phyloP scores from a whole-genome alignment of 1,140 invertebrate genomes.

The Cotesia vestalis region DNA sequence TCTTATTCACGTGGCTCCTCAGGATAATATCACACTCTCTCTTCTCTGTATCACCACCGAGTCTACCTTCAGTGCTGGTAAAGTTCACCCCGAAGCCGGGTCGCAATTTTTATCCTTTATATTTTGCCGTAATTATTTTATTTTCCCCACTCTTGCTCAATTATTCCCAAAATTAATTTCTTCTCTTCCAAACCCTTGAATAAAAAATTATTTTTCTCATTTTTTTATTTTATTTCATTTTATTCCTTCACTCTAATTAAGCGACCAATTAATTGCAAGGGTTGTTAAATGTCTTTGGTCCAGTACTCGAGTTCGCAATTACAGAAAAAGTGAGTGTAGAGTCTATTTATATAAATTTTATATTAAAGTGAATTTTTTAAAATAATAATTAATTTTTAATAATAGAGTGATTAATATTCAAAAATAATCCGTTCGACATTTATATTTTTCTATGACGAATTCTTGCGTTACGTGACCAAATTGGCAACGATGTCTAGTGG shows the following conservation, averaged over 20 bases:
- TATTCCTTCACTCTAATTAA: slow-evolving; percentile 47
- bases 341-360: too few relatives aligned
- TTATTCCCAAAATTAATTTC: neutral
- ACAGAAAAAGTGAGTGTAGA: neutral
- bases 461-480: slow-evolving; percentile 59
- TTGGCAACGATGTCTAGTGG: slow-evolving; percentile 56
- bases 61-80: slow-evolving; percentile 5
- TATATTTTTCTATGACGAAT: slow-evolving; percentile 57
- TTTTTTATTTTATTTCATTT: neutral
- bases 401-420: neutral
- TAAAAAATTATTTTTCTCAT: neutral
- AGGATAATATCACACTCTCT: slow-evolving; percentile 21
- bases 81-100: slow-evolving; percentile 43
- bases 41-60: slow-evolving; percentile 10
- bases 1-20: slow-evolving; percentile 14
- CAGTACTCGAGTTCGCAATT: neutral
- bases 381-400: slow-evolving; percentile 1
- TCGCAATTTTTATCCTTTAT: slow-evolving; percentile 33
- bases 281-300: neutral
- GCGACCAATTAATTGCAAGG: slow-evolving; percentile 21
- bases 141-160: neutral
- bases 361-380: neutral
- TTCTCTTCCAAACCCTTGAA: too few relatives aligned
- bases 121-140: slow-evolving; percentile 16
- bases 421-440: slow-evolving; percentile 49